A percentile compares a stretch with the other conserved stretches of the same genome.
These are phyloP conservation scores for Myioborus miniatus DNA, from an alignment of 2,797 vertebrate species.

Conservation along the genomic window DNA sequence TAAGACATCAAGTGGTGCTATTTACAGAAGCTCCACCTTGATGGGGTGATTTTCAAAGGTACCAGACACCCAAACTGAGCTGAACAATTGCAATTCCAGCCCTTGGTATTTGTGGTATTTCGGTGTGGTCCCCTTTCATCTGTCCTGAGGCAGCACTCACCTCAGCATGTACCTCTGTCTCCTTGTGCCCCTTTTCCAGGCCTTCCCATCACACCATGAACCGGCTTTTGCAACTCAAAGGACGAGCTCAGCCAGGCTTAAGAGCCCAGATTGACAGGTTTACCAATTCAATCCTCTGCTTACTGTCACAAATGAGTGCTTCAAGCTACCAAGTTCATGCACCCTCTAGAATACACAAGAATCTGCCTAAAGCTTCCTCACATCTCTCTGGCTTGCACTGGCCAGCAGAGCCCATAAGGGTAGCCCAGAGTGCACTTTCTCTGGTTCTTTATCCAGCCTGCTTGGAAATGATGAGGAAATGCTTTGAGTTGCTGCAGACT, in stretches of 20 bases:
- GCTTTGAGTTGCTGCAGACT: background rate
- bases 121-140: background rate
- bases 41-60: background rate
- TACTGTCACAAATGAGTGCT: background rate
- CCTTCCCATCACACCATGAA: background rate
- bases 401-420: background rate
- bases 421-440: background rate
- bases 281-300: background rate
- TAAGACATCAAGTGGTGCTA: background rate
- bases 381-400: background rate
- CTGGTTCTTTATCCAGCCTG: conserved; percentile 70
- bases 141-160: background rate
- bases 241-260: background rate
- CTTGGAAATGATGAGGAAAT: conserved; percentile 37
- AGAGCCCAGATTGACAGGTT: conserved; percentile 15
- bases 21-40: background rate
- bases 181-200: background rate
- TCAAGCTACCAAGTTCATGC: background rate
- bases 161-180: background rate
- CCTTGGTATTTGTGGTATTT: background rate
- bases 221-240: background rate
- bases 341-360: background rate
- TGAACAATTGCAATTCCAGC: background rate
- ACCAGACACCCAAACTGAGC: background rate
- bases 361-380: conserved; percentile 7